Conservation (phyloP, 92 coral and sea anemone species). For the Pocillopora grandis region DNA sequence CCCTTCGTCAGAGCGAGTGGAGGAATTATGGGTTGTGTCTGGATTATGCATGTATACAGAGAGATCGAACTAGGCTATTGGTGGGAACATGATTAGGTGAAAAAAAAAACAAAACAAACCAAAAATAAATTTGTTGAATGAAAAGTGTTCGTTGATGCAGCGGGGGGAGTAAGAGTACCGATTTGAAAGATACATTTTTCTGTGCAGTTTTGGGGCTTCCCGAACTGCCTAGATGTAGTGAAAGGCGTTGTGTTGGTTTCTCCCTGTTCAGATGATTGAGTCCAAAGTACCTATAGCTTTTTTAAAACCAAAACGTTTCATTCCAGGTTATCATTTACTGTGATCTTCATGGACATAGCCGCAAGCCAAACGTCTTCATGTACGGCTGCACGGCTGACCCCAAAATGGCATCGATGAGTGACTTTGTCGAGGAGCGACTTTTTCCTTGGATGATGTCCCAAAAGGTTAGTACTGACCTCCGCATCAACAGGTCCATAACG, state of each 20-base stretch:
- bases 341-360: slow-evolving; percentile 97
- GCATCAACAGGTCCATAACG: neutral
- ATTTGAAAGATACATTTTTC: too few relatives aligned
- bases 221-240: too few relatives aligned
- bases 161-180: neutral
- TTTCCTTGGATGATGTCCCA: slow-evolving; percentile 99
- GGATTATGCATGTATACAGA: too few relatives aligned
- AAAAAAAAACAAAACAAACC: too few relatives aligned
- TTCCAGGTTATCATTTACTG: slow-evolving; percentile 94
- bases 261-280: neutral
- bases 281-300: neutral
- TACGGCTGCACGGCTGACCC: slow-evolving; percentile 97
- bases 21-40: too few relatives aligned
- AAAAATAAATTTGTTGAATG: too few relatives aligned
- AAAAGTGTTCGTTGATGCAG: too few relatives aligned
- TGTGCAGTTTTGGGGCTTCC: too few relatives aligned
- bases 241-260: neutral
- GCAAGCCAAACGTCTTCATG: slow-evolving; percentile 98
- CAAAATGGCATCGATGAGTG: slow-evolving; percentile 70
- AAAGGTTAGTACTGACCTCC: slow-evolving; percentile 53
- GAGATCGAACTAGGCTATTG: too few relatives aligned
- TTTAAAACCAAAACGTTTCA: neutral
- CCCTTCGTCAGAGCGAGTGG: too few relatives aligned
- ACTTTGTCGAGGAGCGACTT: slow-evolving; percentile 89
- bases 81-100: too few relatives aligned